Evolutionary conservation across 2,888 invertebrate species (phyloP).

Genomic region (Rhagium mordax): DNA sequence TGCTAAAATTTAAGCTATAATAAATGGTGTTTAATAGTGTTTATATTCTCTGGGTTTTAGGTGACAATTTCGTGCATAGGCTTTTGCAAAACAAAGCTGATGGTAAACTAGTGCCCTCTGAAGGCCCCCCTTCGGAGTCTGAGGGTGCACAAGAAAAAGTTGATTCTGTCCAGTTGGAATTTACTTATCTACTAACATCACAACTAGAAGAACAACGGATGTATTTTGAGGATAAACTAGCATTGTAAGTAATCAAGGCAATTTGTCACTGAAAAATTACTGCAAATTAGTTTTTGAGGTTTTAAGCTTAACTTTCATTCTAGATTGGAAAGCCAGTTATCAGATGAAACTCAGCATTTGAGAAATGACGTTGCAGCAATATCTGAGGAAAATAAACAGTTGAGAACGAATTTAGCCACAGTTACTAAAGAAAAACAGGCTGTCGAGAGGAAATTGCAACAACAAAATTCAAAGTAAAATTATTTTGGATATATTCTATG

Average conservation of each 20-base stretch:
- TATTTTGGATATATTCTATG: background rate
- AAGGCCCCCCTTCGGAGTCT: slow-evolving; percentile 77
- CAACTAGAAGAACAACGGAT: slow-evolving; percentile 95
- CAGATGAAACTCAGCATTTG: slow-evolving; percentile 63
- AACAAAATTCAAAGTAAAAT: slow-evolving; percentile 76
- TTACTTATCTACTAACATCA: slow-evolving; percentile 94
- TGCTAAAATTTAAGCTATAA: too few species aligned
- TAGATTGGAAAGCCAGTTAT: slow-evolving; percentile 65
- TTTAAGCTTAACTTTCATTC: slow-evolving; percentile 34
- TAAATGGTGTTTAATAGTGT: too few species aligned
- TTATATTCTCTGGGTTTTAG: slow-evolving; percentile 39
- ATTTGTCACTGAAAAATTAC: too few species aligned
- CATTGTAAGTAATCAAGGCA: slow-evolving; percentile 65
- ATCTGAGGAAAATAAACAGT: slow-evolving; percentile 71
- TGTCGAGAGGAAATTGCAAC: slow-evolving; percentile 81
- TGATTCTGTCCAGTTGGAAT: slow-evolving; percentile 96
- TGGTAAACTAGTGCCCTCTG: slow-evolving; percentile 92
- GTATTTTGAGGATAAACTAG: slow-evolving; percentile 90
- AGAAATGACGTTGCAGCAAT: slow-evolving; percentile 71
- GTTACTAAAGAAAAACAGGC: slow-evolving; percentile 78
- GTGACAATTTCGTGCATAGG: slow-evolving; percentile 76
- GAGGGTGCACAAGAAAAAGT: slow-evolving; percentile 84
- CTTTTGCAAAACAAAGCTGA: slow-evolving; percentile 97
- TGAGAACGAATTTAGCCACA: slow-evolving; percentile 71
- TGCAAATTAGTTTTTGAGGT: too few species aligned